Evolutionary conservation across 1,140 invertebrate genomes (phyloP).

Genomic region (Littorina saxatilis): DNA sequence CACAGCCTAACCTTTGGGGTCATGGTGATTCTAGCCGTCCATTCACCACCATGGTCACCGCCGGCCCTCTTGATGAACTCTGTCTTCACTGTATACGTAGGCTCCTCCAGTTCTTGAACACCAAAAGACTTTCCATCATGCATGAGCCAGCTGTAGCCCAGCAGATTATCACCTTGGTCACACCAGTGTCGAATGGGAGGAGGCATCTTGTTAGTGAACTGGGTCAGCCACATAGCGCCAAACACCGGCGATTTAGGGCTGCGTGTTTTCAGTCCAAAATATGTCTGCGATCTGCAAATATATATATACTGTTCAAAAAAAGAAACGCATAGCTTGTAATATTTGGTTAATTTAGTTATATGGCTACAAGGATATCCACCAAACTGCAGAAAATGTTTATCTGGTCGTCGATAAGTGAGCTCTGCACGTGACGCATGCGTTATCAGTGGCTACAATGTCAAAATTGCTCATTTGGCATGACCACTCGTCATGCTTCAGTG

Average conservation of each 20-base stretch:
- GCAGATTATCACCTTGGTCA: slow-evolving; percentile 90
- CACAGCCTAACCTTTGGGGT: slow-evolving; percentile 78
- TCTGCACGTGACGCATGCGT: no score
- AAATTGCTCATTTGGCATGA: no score
- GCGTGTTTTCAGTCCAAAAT: slow-evolving; percentile 89
- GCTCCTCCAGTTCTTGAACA: slow-evolving; percentile 91
- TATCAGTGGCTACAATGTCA: no score
- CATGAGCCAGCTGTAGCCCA: slow-evolving; percentile 89
- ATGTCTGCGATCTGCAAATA: slow-evolving; percentile 85
- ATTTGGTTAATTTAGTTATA: no score
- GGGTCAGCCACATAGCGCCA: slow-evolving; percentile 96
- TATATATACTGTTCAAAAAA: no score
- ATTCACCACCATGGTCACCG: slow-evolving; percentile 91
- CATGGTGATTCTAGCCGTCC: slow-evolving; percentile 90
- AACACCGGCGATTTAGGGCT: slow-evolving; percentile 91
- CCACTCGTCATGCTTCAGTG: no score
- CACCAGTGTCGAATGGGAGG: slow-evolving; percentile 89
- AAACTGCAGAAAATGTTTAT: no score
- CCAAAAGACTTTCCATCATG: slow-evolving; percentile 96
- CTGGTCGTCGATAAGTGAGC: no score
- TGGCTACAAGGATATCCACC: no score
- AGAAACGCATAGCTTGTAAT: no score
- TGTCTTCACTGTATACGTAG: slow-evolving; percentile 86
- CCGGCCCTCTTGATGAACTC: slow-evolving; percentile 91
- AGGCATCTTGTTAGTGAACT: slow-evolving; percentile 68